phyloP scores from a whole-genome alignment of 2,113 vertebrate genomes.

The Corvus moneduloides region DNA sequence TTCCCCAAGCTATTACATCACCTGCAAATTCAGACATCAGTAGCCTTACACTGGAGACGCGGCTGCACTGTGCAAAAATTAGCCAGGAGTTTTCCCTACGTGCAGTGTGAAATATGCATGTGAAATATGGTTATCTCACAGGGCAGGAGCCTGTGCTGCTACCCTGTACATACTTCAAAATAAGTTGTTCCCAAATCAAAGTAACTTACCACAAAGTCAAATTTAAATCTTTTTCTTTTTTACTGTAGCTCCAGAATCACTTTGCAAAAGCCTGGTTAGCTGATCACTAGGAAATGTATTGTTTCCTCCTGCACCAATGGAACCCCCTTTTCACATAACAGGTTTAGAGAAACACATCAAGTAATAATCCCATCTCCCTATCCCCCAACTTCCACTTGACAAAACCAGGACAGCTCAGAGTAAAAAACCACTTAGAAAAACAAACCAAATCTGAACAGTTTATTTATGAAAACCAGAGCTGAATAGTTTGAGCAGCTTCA shows the following conservation, averaged over 20 bases:
- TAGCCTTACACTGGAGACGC: neutral
- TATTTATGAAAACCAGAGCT: neutral
- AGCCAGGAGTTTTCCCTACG: neutral
- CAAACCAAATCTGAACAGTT: neutral
- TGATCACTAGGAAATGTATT: neutral
- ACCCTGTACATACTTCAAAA: neutral
- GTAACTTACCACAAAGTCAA: neutral
- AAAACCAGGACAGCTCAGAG: neutral
- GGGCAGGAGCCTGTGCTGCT: neutral
- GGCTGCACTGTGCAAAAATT: neutral
- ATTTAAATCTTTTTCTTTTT: neutral
- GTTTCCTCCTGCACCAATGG: neutral
- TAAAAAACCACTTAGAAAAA: neutral
- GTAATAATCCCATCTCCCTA: neutral
- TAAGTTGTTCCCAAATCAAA: accelerated
- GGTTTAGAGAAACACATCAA: neutral
- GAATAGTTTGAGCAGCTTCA: neutral
- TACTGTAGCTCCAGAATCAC: neutral
- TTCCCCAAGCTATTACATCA: neutral
- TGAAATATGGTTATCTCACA: neutral
- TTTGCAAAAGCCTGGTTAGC: neutral
- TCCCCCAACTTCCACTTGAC: neutral
- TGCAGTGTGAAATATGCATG: neutral
- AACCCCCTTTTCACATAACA: neutral
- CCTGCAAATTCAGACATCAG: neutral